Base-by-base conservation (phyloP, 2,113 vertebrate genomes). In the Rhodinocichla rosea region DNA sequence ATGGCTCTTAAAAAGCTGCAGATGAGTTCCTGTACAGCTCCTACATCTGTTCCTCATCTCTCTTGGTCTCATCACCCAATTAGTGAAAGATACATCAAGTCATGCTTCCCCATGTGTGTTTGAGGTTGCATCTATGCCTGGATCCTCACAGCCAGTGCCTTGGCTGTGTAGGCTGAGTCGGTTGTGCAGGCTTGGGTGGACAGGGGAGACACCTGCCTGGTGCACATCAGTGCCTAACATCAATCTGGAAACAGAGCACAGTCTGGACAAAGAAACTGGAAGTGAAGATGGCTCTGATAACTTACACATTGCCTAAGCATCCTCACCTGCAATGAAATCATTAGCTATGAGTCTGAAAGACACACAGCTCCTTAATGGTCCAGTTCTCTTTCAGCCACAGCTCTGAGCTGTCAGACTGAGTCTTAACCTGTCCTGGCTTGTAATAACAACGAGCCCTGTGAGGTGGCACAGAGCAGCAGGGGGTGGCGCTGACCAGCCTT, bases 21-120 rank as follows among this genome's bases (percentile, higher is more conserved):
- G 56, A 69, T 59, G 80, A 53, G 56, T 70, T 96, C 87, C 87
- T 83, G 40, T 55, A 50, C 28, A 63, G 75, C 71, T 97, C 71
- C 90, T 94, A 87, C 97, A 98, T 95, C 94, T 98, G 96, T 92
- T 98, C 92, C 53, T 70, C 30, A 47, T 95, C 97, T 97, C 84
- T 86, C 80, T 78, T 76, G 87, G 85, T 73, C 85, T 98, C 93
- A 96, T 87, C 96, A 97, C 94, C 89, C 94, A 97, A 65, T 94
- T 92, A 96, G 89, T 69, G 90, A 88, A 94, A 93, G 82, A 21
- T 59, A 23, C 32, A 56, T 84, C 32, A 52, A 3, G 2, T 42
- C 24, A 1, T 33, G 39, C 45, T 87, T 70, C 15, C 16, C 35
- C 14, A 1, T 13, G 11, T 32, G 52, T 10, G 33, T 62, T 87